A percentile compares a stretch with the other conserved stretches of the same genome.
These are phyloP conservation scores for Galemys pyrenaicus DNA, from an alignment of 2,113 vertebrate genomes.

Conservation along the genomic window DNA sequence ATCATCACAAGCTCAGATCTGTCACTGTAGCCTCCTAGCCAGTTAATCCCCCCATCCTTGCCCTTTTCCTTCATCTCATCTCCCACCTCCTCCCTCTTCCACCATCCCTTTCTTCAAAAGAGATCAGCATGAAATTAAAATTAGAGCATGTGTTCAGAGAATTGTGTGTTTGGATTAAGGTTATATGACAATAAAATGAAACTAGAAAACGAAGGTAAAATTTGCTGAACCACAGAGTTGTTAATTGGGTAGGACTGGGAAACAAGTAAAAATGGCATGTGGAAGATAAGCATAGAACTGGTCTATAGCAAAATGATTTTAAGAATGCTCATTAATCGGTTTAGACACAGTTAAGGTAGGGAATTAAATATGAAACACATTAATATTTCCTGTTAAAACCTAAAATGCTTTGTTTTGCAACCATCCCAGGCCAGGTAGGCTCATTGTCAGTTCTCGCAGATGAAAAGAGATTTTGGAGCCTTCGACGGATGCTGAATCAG, in stretches of 20 bases:
- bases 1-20: not conserved
- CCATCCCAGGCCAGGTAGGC: no score
- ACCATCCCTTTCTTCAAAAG: not conserved
- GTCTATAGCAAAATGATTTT: not conserved
- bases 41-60: not conserved
- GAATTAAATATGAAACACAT: not conserved
- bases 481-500: no score
- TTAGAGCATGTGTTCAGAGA: not conserved
- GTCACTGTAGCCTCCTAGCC: not conserved
- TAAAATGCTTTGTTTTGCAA: not conserved
- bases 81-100: no score
- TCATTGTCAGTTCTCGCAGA: no score
- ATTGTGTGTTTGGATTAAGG: not conserved
- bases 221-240: not conserved
- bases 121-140: not conserved
- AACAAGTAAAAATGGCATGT: not conserved
- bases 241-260: not conserved
- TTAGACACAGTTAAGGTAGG: not conserved
- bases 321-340: not conserved
- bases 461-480: no score
- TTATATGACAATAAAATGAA: conserved; percentile 13
- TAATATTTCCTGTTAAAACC: conserved; percentile 11
- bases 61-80: accelerated
- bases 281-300: not conserved
- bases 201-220: not conserved